These are phyloP conservation scores for Apeira syringaria DNA, from an alignment of 2,888 invertebrate species.

Conservation along the genomic window DNA sequence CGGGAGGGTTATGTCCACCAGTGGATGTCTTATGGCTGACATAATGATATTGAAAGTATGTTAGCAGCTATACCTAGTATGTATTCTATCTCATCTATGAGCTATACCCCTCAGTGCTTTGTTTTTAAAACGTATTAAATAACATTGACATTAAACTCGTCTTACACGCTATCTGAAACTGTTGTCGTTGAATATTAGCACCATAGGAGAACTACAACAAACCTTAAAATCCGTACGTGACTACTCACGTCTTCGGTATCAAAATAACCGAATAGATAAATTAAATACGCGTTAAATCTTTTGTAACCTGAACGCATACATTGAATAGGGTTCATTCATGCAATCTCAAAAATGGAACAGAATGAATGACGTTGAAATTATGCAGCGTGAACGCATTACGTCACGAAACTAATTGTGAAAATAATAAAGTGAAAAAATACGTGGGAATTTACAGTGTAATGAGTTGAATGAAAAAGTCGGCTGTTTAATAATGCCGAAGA, in stretches of 20 bases:
- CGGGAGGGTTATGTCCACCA: too few species aligned
- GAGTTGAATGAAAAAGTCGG: conserved; percentile 61
- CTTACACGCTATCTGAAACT: too few species aligned
- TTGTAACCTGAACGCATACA: conserved; percentile 44
- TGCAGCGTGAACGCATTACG: conserved; percentile 80
- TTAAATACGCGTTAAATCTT: conserved; percentile 57
- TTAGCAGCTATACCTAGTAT: too few species aligned
- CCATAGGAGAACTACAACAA: too few species aligned
- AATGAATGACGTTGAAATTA: conserved; percentile 59
- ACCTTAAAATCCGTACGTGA: too few species aligned
- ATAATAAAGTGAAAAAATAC: conserved; percentile 61
- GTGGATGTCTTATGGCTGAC: too few species aligned
- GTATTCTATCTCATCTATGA: too few species aligned
- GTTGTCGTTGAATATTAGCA: too few species aligned
- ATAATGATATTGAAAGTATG: too few species aligned
- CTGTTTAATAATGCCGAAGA: conserved; percentile 63
- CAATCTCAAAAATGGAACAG: conserved; percentile 55
- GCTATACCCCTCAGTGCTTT: too few species aligned
- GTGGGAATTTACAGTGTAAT: conserved; percentile 77
- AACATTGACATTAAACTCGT: too few species aligned
- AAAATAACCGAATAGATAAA: conserved; percentile 49
- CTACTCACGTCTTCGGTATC: conserved; percentile 30
- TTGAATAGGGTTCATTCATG: conserved; percentile 49
- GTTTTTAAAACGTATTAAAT: too few species aligned
- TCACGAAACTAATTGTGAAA: conserved; percentile 69